These are phyloP conservation scores for Drosophila antonietae DNA, from an alignment of 2,888 invertebrate genomes.

Conservation along the genomic window DNA sequence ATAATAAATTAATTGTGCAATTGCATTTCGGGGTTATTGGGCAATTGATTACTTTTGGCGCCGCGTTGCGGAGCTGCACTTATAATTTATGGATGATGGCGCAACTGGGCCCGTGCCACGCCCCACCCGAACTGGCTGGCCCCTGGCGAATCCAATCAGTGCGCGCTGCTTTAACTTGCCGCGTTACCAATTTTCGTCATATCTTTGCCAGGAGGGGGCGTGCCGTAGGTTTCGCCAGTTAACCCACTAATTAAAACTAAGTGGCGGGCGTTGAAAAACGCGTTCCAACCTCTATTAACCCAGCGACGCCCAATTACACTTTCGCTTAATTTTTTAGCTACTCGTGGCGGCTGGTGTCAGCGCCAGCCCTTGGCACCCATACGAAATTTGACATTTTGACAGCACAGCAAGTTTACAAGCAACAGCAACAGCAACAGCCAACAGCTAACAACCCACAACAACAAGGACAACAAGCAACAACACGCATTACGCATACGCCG, in stretches of 20 bases:
- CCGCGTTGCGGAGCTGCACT: constrained; percentile 22
- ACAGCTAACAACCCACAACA: constrained; percentile 21
- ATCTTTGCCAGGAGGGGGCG: constrained; percentile 19
- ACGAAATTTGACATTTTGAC: constrained; percentile 76
- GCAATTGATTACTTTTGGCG: constrained; percentile 51
- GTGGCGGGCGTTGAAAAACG: constrained; percentile 66
- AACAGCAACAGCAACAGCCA: constrained; percentile 37
- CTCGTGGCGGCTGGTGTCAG: constrained; percentile 27
- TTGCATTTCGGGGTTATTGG: constrained; percentile 59
- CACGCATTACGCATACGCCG: constrained; percentile 73
- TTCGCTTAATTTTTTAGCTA: constrained; percentile 70
- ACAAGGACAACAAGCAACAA: constrained; percentile 17
- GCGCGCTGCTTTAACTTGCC: constrained; percentile 33
- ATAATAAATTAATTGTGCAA: constrained; percentile 65
- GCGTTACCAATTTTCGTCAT: constrained; percentile 32
- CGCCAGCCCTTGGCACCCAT: constrained; percentile 34
- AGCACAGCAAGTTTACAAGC: constrained; percentile 69
- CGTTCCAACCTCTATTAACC: constrained; percentile 76
- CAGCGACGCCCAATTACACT: constrained; percentile 78
- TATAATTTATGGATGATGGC: constrained; percentile 54
- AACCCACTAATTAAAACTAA: constrained; percentile 79
- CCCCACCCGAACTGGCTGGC: background rate
- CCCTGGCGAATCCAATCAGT: constrained; percentile 25
- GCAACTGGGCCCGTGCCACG: background rate
- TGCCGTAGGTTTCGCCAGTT: constrained; percentile 15